Percentiles rank a stretch among this genome's conserved stretches.
phyloP scores from a whole-genome alignment of 2,888 invertebrate genomes.

The Melieria omissa region DNA sequence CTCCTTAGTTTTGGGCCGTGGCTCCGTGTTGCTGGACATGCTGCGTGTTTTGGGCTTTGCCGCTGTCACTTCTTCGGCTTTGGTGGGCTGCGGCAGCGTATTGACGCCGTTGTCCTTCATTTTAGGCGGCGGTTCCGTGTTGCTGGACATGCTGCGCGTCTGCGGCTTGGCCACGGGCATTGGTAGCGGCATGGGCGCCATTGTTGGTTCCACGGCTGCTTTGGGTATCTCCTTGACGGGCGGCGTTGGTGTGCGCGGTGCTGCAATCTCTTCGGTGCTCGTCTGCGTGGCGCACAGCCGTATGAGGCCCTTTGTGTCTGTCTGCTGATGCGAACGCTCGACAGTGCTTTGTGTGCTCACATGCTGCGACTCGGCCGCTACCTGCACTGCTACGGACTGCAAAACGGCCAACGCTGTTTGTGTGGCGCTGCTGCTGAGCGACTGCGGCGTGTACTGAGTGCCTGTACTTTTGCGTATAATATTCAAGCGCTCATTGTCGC shows the following conservation, averaged over 20 bases:
- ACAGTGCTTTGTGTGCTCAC: conserved; percentile 53
- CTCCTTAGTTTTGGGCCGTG: conserved; percentile 45
- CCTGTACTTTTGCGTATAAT: conserved; percentile 60
- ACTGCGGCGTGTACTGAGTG: conserved; percentile 55
- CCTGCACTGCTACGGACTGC: conserved; percentile 56
- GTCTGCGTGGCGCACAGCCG: conserved; percentile 52
- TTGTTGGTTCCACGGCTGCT: conserved; percentile 5
- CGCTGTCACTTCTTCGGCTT: conserved; percentile 33
- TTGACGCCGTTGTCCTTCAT: conserved; percentile 50
- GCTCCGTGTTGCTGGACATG: conserved; percentile 54
- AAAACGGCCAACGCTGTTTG: conserved; percentile 54
- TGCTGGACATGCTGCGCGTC: conserved; percentile 49
- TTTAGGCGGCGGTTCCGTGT: conserved; percentile 49
- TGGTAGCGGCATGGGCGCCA: not conserved
- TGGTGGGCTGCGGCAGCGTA: conserved; percentile 46
- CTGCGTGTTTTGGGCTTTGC: conserved; percentile 48
- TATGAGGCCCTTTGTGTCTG: conserved; percentile 66
- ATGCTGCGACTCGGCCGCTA: conserved; percentile 49
- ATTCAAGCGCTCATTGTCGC: conserved; percentile 68
- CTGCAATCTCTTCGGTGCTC: conserved; percentile 56
- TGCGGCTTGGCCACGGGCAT: not conserved
- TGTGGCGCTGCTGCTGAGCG: conserved; percentile 51
- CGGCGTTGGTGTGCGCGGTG: conserved; percentile 39
- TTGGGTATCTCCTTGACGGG: conserved; percentile 9
- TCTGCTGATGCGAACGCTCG: conserved; percentile 56